Conservation (phyloP, 2,113 vertebrate genomes). For the Pseudopodoces humilis region DNA sequence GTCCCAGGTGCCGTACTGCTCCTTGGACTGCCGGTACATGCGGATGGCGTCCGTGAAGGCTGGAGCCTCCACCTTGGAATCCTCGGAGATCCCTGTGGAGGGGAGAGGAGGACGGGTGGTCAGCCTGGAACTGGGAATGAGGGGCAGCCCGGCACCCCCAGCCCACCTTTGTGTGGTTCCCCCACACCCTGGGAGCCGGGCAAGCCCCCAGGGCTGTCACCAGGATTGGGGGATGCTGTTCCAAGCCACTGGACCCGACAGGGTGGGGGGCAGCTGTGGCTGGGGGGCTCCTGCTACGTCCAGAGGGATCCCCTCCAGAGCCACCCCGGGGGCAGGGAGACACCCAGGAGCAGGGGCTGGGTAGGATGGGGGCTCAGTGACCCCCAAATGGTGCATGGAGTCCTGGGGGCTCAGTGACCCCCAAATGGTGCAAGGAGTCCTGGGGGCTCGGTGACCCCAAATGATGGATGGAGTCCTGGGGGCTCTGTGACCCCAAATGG, state of each 20-base stretch:
- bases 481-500: neutral
- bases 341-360: neutral
- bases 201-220: neutral
- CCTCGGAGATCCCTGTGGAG: conserved; percentile 87
- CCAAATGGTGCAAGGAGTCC: fast-evolving
- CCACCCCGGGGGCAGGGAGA: neutral
- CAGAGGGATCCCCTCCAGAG: neutral
- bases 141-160: neutral
- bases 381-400: fast-evolving
- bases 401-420: neutral
- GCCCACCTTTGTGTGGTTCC: fast-evolving
- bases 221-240: fast-evolving
- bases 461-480: neutral
- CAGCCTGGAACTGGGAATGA: fast-evolving
- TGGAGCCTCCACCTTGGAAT: conserved; percentile 84
- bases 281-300: neutral
- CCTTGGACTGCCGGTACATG: conserved; percentile 86
- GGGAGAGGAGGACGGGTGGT: fast-evolving
- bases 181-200: fast-evolving
- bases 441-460: neutral
- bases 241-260: neutral
- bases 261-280: neutral
- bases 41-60: conserved; percentile 90
- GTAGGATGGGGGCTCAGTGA: neutral
- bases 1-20: conserved; percentile 95